Evolutionary conservation across 2,888 invertebrate genomes (phyloP), one percentile per base, ranked within the genome.

Genomic region (Amphiduros pacificus): DNA sequence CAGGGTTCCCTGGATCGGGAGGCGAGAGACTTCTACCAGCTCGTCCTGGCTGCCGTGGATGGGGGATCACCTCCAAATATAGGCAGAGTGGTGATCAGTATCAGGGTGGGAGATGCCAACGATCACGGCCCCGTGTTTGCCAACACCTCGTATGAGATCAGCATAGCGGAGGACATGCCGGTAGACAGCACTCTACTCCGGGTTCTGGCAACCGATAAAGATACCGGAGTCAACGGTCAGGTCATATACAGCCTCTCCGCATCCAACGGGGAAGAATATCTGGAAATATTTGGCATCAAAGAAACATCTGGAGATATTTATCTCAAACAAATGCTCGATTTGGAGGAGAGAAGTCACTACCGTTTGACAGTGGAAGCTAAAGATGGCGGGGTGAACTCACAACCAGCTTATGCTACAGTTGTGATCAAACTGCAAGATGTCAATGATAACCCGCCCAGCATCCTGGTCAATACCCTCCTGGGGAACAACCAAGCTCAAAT

Each of bases 71-170:
- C 40, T 9, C 52, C 66, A 4, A 67, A 62, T 50, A 70, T 66
- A 14, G 73, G 72, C 1, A 65, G 68, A 1, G 60, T 73, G 2
- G 89, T 68, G 2, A 67, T 73, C 1, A 62, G 64, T 31, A 68
- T 75, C 32, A 68, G 64, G n/a, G 73, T 83, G 5, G 64, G 67
- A 14, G 83, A 83, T 68, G 71, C 77, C 60, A 83, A 83, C 64
- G 96, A 96, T 82, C 87, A 95, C 70, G 92, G 90, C 79, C 97
- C 97, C 29, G 86, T 95, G 32, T 96, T 97, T 84, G 91, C 91
- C 80, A 92, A 93, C 24, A 89, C 89, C 55, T 90, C 91, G 71
- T 96, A 96, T 83, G 89, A 90, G 76, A 89, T 89, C 53, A 88
- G 88, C 11, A 89, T 96, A 41, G 88, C 90, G 26, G 94, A 95